These are phyloP conservation scores for Hippocampus kuda DNA, from an alignment of 2,797 vertebrate species.

Conservation along the genomic window DNA sequence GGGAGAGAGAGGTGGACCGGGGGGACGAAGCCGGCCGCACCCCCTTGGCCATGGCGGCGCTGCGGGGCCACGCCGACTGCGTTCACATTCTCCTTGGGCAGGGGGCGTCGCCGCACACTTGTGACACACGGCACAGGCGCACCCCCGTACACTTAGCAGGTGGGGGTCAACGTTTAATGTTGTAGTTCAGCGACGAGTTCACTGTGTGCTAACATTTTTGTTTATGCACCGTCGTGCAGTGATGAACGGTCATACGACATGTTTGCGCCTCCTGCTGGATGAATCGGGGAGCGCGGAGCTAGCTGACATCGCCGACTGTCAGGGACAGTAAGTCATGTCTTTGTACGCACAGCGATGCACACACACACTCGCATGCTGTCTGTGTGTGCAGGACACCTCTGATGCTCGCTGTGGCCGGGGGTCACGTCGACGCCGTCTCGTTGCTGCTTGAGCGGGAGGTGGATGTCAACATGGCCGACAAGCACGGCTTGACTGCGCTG, in stretches of 20 bases:
- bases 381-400: constrained; percentile 76
- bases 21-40: constrained; percentile 83
- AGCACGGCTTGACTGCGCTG: constrained; percentile 83
- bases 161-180: constrained; percentile 26
- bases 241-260: constrained; percentile 90
- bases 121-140: constrained; percentile 74
- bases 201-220: background rate
- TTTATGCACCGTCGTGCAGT: constrained; percentile 55
- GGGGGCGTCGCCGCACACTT: constrained; percentile 80
- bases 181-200: background rate
- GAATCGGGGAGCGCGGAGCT: constrained; percentile 75
- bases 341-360: background rate
- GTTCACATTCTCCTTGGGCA: constrained; percentile 87
- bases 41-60: constrained; percentile 81
- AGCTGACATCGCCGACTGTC: constrained; percentile 79
- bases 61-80: constrained; percentile 82
- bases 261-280: constrained; percentile 85
- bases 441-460: constrained; percentile 91
- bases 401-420: constrained; percentile 91
- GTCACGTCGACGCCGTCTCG: constrained; percentile 86
- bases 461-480: constrained; percentile 75
- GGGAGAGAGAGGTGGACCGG: constrained; percentile 81
- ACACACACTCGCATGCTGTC: background rate
- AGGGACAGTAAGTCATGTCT: constrained; percentile 84
- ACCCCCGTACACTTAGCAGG: constrained; percentile 87